Conservation (phyloP, 2,113 vertebrate genomes). For the Leucoraja erinaceus region DNA sequence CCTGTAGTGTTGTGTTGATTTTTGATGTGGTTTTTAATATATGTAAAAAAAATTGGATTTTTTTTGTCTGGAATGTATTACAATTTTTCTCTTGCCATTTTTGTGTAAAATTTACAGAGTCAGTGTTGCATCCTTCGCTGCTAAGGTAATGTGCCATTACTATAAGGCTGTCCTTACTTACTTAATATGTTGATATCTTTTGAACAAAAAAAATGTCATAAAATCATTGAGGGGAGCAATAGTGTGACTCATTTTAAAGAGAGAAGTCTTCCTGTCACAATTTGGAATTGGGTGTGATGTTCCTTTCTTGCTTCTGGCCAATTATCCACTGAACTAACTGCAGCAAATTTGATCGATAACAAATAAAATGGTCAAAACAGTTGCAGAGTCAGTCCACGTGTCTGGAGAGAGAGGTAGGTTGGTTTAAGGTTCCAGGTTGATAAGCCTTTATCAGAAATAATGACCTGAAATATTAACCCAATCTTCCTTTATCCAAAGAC, state of each 20-base stretch:
- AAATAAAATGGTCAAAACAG: background rate
- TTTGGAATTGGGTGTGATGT: background rate
- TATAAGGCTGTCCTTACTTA: conserved; percentile 83
- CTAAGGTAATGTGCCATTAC: conserved; percentile 97
- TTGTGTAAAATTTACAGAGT: conserved; percentile 99
- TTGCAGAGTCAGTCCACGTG: background rate
- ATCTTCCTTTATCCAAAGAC: background rate
- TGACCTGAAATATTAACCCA: background rate
- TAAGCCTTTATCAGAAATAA: background rate
- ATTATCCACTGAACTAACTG: background rate
- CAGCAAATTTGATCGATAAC: background rate
- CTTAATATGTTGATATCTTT: conserved; percentile 32
- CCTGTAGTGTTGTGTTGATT: conserved; percentile 34
- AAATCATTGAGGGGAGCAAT: conserved; percentile 4
- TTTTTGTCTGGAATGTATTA: conserved; percentile 90
- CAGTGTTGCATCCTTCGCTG: conserved; percentile 95
- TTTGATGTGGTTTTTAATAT: conserved; percentile 34
- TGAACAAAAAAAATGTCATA: conserved; percentile 29
- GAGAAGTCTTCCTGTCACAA: background rate
- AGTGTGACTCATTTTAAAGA: no score
- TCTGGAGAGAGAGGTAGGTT: background rate
- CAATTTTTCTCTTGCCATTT: conserved; percentile 99
- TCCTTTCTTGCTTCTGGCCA: background rate
- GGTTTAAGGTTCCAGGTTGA: background rate
- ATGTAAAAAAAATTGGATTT: conserved; percentile 58